Conservation (phyloP, 2,888 invertebrate species). For the Onchidella celtica region DNA sequence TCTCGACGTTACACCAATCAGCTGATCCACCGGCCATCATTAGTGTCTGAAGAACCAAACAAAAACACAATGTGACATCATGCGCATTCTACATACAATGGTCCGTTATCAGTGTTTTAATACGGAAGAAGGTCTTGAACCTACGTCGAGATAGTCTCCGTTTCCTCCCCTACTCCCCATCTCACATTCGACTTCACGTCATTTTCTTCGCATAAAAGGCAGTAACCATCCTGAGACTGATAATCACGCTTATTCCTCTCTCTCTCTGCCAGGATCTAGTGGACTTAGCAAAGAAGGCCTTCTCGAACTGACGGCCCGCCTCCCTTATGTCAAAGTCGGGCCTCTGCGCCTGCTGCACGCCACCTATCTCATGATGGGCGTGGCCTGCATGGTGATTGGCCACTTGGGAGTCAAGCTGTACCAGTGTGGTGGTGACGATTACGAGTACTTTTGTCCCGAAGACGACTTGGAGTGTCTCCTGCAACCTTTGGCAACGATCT, state of each 20-base stretch:
- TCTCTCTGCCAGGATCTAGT: not conserved
- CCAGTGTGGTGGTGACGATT: conserved; percentile 38
- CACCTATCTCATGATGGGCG: not conserved
- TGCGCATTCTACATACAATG: too few species aligned
- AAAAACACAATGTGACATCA: too few species aligned
- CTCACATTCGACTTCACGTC: not conserved
- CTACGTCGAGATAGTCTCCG: too few species aligned
- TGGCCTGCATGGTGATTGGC: conserved; percentile 3
- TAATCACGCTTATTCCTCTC: too few species aligned
- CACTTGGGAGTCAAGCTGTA: conserved; percentile 27
- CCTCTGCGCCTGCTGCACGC: conserved; percentile 26
- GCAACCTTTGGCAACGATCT: not conserved
- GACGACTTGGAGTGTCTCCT: conserved; percentile 33
- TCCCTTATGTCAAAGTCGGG: conserved; percentile 32
- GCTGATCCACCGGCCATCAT: too few species aligned
- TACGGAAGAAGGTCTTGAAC: too few species aligned
- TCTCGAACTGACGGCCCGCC: conserved; percentile 1
- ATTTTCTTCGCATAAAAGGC: too few species aligned
- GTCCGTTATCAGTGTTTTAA: too few species aligned
- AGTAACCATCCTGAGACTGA: too few species aligned
- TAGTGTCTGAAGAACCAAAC: too few species aligned
- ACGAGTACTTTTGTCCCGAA: conserved; percentile 39
- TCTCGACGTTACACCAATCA: too few species aligned
- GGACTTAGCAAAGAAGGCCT: conserved; percentile 22
- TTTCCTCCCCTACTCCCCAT: too few species aligned